Conservation (phyloP, 2,797 vertebrate species). For the Staurois parvus region DNA sequence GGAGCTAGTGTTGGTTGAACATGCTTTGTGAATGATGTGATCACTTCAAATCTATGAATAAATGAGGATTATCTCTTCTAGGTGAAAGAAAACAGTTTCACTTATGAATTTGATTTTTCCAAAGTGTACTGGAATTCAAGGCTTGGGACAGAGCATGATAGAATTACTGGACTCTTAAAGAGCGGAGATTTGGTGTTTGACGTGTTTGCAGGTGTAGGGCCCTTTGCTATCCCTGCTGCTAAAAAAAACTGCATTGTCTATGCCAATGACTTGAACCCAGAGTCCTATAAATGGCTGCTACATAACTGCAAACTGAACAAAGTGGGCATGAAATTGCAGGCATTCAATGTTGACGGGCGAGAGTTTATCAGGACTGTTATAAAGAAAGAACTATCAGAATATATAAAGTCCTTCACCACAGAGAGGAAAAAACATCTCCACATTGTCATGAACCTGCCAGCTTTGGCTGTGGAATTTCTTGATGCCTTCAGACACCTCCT, state of each 20-base stretch:
- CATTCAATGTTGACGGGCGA: constrained; percentile 91
- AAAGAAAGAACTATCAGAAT: constrained; percentile 80
- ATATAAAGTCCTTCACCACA: constrained; percentile 68
- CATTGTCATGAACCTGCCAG: constrained; percentile 95
- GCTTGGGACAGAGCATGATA: constrained; percentile 89
- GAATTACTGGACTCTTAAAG: constrained; percentile 81
- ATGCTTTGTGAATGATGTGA: too few relatives aligned
- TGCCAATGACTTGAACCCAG: constrained; percentile 96
- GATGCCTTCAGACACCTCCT: constrained; percentile 85
- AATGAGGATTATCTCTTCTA: constrained; percentile 67
- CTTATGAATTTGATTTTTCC: constrained; percentile 94
- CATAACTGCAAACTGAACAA: constrained; percentile 95
- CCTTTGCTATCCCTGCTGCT: constrained; percentile 91
- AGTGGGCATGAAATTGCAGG: constrained; percentile 81
- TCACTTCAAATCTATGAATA: too few relatives aligned
- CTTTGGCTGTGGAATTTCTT: constrained; percentile 89
- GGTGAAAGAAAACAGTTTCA: constrained; percentile 91
- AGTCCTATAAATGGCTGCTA: constrained; percentile 89
- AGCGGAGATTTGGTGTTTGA: constrained; percentile 86
- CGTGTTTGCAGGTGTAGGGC: constrained; percentile 93
- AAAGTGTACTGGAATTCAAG: constrained; percentile 97
- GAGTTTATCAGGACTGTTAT: constrained; percentile 88
- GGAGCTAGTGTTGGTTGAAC: too few relatives aligned
- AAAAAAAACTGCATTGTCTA: constrained; percentile 82
- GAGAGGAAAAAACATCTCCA: constrained; percentile 75